These are phyloP conservation scores for Fistularia tabacaria DNA, from an alignment of 2,797 vertebrate species.

Conservation along the genomic window DNA sequence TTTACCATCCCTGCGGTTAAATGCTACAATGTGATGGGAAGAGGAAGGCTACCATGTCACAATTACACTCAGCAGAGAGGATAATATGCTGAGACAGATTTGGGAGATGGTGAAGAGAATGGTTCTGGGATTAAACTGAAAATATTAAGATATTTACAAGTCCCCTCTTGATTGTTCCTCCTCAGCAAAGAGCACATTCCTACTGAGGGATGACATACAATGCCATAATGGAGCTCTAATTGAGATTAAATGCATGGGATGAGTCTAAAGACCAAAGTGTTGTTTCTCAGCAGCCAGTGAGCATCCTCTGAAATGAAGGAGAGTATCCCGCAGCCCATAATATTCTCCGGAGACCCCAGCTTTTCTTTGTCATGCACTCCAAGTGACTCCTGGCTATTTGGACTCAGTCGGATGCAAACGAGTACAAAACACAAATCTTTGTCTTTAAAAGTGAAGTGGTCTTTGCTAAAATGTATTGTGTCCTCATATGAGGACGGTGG, in stretches of 20 bases:
- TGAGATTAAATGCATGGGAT: constrained; percentile 18
- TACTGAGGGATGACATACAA: constrained; percentile 23
- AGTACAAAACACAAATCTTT: no score
- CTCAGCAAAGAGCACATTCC: constrained; percentile 17
- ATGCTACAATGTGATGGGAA: constrained; percentile 55
- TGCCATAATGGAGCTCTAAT: constrained; percentile 31
- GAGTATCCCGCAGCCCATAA: constrained; percentile 13
- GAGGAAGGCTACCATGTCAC: constrained; percentile 38
- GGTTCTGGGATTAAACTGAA: constrained; percentile 1
- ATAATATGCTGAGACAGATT: constrained; percentile 20
- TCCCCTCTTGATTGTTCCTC: constrained; percentile 29
- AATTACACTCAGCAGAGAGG: constrained; percentile 54
- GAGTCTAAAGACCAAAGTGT: constrained; percentile 18
- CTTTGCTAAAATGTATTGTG: no score
- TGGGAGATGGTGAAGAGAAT: constrained; percentile 5
- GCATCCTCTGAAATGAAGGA: constrained; percentile 11
- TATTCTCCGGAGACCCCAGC: neutral
- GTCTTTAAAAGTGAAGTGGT: no score
- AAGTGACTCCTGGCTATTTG: no score
- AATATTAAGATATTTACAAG: constrained; percentile 11
- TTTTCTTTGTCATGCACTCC: no score
- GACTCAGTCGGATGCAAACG: no score
- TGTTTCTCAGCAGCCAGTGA: constrained; percentile 19
- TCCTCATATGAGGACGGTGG: no score
- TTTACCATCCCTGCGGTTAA: constrained; percentile 57